Evolutionary conservation across 2,797 vertebrate species (phyloP), one percentile per base, ranked within the genome.

Genomic region (Sebastes melanostomus): DNA sequence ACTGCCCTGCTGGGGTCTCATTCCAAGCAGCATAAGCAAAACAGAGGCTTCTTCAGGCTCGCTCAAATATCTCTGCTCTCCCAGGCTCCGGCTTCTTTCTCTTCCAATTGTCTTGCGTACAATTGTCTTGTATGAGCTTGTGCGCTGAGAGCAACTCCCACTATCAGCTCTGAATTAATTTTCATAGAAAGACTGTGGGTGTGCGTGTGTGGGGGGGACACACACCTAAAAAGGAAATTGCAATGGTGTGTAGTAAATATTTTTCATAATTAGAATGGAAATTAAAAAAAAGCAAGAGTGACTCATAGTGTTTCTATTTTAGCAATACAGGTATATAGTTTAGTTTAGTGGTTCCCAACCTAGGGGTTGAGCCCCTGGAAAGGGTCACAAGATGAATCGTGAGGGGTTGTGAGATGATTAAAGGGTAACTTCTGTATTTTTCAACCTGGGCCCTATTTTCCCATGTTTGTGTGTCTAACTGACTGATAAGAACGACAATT

Each of bases 1-100:
- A 65, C 54, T 75, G 78, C 83, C 79, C 83, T 89, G 80, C 82
- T 84, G 84, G 80, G 86, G 78, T 88, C 84, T 92, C 83, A 86
- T 90, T 91, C 82, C 76, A 78, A 77, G 81, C 81, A 74, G 24
- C 66, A 73, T 77, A 77, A 87, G 67, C 78, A 66, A 73, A 82
- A 84, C 60, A 61, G 22, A 83, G 77, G 81, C 76, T 85, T 82
- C 68, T 71, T 34, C 72, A 56, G 63, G 69, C 83, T 76, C 22
- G 18, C 77, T 86, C 75, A 74, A 77, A 87, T 90, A 82, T 86
- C 71, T 86, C 72, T 27, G 32, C 75, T 82, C 81, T 87, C 71
- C 52, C 69, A 73, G 78, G 79, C 76, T 76, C 55, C 3, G 3
- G 58, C 67, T 75, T 74, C 69, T 81, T 79, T 88, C 81, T 85